Conservation (phyloP, 1,140 invertebrate genomes). For the Meloidogyne exigua region DNA sequence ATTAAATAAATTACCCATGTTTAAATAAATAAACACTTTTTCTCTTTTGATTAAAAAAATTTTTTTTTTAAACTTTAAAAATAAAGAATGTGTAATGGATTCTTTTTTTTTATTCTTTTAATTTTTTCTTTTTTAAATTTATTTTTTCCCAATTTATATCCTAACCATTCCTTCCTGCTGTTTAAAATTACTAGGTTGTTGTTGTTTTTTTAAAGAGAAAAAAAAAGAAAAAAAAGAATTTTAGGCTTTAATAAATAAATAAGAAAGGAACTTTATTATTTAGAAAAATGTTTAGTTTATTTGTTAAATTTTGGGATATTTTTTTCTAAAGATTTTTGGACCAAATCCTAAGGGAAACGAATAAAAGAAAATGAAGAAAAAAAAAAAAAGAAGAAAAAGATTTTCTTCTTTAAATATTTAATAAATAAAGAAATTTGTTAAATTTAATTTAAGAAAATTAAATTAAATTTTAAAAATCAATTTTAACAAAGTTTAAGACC, state of each 20-base stretch:
- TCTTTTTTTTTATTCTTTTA: neutral
- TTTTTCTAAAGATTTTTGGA: neutral
- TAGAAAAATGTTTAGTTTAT: neutral
- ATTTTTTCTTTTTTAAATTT: neutral
- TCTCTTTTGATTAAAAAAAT: too few species aligned
- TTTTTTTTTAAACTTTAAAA: too few species aligned
- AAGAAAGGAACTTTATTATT: neutral
- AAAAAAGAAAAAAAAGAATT: neutral
- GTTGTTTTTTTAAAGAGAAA: neutral
- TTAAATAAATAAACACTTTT: too few species aligned
- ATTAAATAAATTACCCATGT: too few species aligned
- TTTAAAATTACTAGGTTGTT: neutral
- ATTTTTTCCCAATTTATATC: neutral
- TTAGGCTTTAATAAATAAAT: neutral
- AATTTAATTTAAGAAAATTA: too few species aligned
- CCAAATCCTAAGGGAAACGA: neutral
- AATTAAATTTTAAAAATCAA: too few species aligned
- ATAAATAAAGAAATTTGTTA: neutral
- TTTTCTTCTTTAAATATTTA: neutral
- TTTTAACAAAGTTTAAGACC: too few species aligned
- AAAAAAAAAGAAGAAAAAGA: too few species aligned
- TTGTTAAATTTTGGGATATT: neutral
- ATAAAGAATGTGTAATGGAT: neutral
- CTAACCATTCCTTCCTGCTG: neutral
- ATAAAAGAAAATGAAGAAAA: neutral